Evolutionary conservation across 2,113 vertebrate species (phyloP).

Genomic region (Notiomystis cincta): DNA sequence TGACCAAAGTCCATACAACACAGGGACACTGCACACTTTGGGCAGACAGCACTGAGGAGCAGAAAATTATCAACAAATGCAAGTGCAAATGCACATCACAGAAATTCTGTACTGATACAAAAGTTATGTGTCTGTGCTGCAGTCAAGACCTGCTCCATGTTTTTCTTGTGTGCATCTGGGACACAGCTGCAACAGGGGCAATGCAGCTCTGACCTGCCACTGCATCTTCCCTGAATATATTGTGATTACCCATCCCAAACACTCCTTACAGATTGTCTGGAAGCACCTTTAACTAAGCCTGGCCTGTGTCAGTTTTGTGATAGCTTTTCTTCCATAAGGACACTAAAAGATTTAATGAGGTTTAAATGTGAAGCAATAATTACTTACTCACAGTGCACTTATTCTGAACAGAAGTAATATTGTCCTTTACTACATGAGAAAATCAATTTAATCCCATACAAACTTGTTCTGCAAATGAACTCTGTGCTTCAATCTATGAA

Average conservation of each 20-base stretch:
- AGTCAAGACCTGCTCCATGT: fast-evolving
- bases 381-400: background rate
- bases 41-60: background rate
- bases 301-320: background rate
- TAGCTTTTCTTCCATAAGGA: background rate
- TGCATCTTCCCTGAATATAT: background rate
- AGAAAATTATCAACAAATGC: background rate
- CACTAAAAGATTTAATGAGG: background rate
- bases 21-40: background rate
- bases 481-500: background rate
- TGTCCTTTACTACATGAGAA: background rate
- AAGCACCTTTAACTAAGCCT: background rate
- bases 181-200: background rate
- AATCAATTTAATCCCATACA: background rate
- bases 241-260: background rate
- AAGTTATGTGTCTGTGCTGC: background rate
- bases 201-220: background rate
- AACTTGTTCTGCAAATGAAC: background rate
- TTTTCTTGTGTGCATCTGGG: background rate
- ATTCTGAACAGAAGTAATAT: background rate
- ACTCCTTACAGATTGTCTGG: background rate
- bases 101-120: background rate
- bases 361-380: background rate
- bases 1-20: background rate
- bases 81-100: background rate